Conservation (phyloP, 64 coral and sea anemone genomes). For the Astreopora myriophthalma region DNA sequence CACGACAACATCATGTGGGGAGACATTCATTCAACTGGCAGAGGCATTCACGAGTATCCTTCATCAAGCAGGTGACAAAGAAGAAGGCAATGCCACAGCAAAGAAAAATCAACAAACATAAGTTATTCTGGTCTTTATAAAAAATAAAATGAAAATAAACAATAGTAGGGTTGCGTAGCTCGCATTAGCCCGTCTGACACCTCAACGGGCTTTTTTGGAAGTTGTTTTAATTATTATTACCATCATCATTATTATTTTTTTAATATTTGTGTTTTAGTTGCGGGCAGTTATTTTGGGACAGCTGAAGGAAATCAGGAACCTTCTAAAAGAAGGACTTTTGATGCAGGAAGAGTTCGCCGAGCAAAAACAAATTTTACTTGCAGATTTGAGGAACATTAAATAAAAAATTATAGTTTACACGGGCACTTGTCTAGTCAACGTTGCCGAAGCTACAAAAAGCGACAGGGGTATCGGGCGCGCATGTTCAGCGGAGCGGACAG, state of each 20-base stretch:
- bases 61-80: too few relatives aligned
- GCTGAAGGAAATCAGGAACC: background rate
- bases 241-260: background rate
- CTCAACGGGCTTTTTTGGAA: background rate
- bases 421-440: background rate
- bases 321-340: background rate
- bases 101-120: background rate
- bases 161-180: too few relatives aligned
- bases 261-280: background rate
- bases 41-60: background rate
- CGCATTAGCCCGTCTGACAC: too few relatives aligned
- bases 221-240: background rate
- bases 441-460: background rate
- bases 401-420: background rate
- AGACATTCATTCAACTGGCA: constrained; percentile 1
- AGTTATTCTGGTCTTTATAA: background rate
- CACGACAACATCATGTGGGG: background rate
- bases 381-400: background rate
- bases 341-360: constrained; percentile 1
- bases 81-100: background rate
- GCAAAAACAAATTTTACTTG: background rate
- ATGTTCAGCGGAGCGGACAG: background rate
- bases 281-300: background rate
- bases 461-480: background rate
- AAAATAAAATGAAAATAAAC: too few relatives aligned